These are phyloP conservation scores for Vicugna pacos DNA, from an alignment of 2,113 vertebrate species.

Conservation along the genomic window DNA sequence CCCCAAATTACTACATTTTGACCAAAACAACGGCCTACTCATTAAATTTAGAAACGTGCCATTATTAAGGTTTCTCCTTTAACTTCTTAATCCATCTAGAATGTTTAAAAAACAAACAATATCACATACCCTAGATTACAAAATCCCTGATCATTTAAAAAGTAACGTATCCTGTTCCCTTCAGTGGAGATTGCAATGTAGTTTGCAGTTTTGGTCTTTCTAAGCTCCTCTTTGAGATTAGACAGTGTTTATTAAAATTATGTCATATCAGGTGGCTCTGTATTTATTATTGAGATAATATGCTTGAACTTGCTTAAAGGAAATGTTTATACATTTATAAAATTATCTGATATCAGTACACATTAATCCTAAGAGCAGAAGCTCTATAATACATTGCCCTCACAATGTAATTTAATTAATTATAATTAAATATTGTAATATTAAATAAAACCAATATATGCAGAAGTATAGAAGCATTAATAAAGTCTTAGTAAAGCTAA, in stretches of 20 bases:
- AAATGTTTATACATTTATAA: conserved; percentile 10
- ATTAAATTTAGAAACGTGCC: not conserved
- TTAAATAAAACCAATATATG: conserved; percentile 31
- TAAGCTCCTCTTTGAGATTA: not conserved
- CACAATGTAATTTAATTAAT: not conserved
- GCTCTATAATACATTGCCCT: not conserved
- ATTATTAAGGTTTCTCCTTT: not conserved
- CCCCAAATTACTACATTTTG: not conserved
- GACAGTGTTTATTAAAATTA: not conserved
- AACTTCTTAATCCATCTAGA: not conserved
- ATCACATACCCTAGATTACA: not conserved
- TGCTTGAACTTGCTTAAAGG: not conserved
- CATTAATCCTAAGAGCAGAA: not conserved
- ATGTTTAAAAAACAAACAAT: not conserved
- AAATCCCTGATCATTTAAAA: not conserved
- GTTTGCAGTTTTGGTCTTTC: not conserved
- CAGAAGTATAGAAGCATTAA: not conserved
- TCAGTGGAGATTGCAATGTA: not conserved
- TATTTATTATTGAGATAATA: conserved; percentile 21
- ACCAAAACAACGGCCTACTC: not conserved
- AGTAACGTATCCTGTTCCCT: not conserved
- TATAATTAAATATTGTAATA: conserved; percentile 3
- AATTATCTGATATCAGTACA: not conserved
- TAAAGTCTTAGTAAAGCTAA: not conserved
- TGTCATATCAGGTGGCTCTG: not conserved